Evolutionary conservation across 2,797 vertebrate genomes (phyloP).

Genomic region (Peromyscus attwateri): DNA sequence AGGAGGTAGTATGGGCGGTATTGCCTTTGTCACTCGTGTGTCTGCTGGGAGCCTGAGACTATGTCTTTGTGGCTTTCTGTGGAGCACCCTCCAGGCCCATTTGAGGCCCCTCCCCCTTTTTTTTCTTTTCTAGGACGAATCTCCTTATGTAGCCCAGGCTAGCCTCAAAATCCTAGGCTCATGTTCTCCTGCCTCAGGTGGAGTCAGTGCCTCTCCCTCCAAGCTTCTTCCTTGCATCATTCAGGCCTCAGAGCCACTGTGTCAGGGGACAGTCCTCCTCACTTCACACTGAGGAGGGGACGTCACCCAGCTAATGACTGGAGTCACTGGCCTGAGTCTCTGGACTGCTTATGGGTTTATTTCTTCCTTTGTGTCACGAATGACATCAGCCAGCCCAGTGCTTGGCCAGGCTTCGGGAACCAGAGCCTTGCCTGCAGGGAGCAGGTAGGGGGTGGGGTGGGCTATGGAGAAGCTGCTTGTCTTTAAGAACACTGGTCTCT

Average conservation of each 20-base stretch:
- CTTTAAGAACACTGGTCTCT: background rate
- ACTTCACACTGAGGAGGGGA: background rate
- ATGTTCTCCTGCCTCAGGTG: background rate
- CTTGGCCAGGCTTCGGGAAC: background rate
- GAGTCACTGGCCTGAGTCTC: background rate
- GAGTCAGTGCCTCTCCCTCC: background rate
- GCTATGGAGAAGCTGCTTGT: background rate
- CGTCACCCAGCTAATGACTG: background rate
- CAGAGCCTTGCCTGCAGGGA: background rate
- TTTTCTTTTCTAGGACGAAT: background rate
- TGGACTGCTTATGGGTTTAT: background rate
- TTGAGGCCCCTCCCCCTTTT: background rate
- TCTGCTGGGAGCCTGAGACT: background rate
- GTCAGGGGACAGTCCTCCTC: background rate
- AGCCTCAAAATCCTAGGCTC: background rate
- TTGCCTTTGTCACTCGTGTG: background rate
- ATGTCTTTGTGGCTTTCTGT: background rate
- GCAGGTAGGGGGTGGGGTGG: background rate
- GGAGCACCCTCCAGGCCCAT: background rate
- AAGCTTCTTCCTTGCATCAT: background rate
- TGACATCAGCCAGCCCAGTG: background rate
- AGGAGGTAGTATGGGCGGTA: background rate
- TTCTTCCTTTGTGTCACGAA: constrained; percentile 21
- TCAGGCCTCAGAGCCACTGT: background rate
- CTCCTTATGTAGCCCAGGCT: background rate